Percentiles rank a stretch among this genome's conserved stretches.
These are phyloP conservation scores for Oreochromis grahami DNA, from an alignment of 2,797 vertebrate genomes.

Conservation along the genomic window DNA sequence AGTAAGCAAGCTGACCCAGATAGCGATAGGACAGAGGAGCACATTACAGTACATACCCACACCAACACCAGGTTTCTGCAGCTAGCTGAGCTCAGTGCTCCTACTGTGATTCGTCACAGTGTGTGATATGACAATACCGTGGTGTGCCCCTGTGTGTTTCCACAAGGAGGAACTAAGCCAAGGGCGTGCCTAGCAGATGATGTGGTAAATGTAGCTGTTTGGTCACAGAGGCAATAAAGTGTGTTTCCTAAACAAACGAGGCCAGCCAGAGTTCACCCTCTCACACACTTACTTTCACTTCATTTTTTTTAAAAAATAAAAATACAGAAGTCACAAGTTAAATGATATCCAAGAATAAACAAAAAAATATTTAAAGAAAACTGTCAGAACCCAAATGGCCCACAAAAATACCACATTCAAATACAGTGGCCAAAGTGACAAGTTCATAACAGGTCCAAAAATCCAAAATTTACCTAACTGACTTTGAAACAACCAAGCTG, in stretches of 20 bases:
- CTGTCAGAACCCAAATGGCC: background rate
- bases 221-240: slow-evolving; percentile 50
- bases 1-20: slow-evolving; percentile 27
- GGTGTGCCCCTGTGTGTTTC: background rate
- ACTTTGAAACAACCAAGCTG: background rate
- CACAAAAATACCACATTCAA: background rate
- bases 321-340: background rate
- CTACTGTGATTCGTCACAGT: slow-evolving; percentile 20
- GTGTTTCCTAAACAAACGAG: slow-evolving; percentile 47
- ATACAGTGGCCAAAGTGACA: background rate
- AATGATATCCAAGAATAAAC: background rate
- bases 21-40: slow-evolving; percentile 8
- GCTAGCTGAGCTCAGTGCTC: background rate
- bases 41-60: background rate
- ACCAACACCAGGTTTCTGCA: background rate
- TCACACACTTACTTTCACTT: background rate
- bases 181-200: slow-evolving; percentile 62
- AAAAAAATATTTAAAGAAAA: background rate
- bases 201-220: slow-evolving; percentile 52
- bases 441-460: background rate
- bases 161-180: slow-evolving; percentile 62
- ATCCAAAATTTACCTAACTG: background rate
- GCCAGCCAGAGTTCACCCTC: slow-evolving; percentile 8
- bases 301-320: background rate
- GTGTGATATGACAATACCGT: slow-evolving; percentile 22